These are phyloP conservation scores for Oncorhynchus tshawytscha DNA, from an alignment of 2,113 vertebrate genomes.

Conservation along the genomic window DNA sequence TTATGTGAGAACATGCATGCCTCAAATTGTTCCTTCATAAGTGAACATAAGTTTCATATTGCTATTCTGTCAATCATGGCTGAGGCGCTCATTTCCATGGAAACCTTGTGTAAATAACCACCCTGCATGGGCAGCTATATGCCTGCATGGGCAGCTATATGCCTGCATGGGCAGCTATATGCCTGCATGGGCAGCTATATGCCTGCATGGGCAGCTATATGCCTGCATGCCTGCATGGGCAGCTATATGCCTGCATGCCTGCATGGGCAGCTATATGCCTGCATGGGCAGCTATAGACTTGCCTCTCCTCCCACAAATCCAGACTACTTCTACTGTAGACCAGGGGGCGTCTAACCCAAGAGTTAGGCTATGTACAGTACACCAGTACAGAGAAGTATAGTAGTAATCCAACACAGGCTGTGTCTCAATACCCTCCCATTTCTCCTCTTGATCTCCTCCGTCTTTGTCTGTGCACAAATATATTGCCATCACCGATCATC, in stretches of 20 bases:
- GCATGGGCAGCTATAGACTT: background rate
- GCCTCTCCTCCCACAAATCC: background rate
- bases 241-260: background rate
- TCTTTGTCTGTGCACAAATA: background rate
- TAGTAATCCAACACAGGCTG: background rate
- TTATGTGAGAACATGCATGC: too few species aligned
- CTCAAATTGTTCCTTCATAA: too few species aligned
- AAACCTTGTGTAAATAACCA: background rate
- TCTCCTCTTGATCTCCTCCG: background rate
- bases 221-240: background rate
- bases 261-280: background rate
- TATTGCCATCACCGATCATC: background rate
- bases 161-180: background rate
- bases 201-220: background rate
- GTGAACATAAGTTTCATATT: too few species aligned
- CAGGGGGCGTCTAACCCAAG: background rate
- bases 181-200: background rate
- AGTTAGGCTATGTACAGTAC: too few species aligned
- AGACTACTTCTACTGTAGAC: background rate
- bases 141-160: background rate
- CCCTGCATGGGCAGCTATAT: background rate
- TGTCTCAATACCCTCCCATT: too few species aligned
- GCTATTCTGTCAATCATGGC: too few species aligned
- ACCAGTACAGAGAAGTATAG: background rate
- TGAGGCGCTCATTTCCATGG: background rate